These are phyloP conservation scores for Unio pictorum DNA, from an alignment of 2,888 invertebrate species.

Conservation along the genomic window DNA sequence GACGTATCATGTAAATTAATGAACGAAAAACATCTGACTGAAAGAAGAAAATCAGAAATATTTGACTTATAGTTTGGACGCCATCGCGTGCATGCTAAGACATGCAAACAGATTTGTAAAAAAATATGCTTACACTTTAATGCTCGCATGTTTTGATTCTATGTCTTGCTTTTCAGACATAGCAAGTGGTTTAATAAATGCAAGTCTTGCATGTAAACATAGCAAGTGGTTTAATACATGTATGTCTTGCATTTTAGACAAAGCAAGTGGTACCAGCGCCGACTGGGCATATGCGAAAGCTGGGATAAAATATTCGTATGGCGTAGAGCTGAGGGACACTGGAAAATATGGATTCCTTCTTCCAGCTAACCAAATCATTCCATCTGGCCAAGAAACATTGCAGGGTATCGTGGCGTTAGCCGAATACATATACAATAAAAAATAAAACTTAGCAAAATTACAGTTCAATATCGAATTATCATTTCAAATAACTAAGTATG, in stretches of 20 bases:
- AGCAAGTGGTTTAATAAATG: too few relatives aligned
- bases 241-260: conserved; percentile 68
- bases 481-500: too few relatives aligned
- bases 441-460: background rate
- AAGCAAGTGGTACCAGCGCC: conserved; percentile 74
- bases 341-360: conserved; percentile 84
- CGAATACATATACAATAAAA: background rate
- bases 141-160: too few relatives aligned
- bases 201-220: conserved; percentile 39
- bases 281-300: conserved; percentile 90
- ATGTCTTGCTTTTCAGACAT: too few relatives aligned
- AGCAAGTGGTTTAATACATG: conserved; percentile 27
- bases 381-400: conserved; percentile 84
- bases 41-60: too few relatives aligned
- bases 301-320: conserved; percentile 87
- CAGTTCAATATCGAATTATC: too few relatives aligned
- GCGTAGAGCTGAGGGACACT: conserved; percentile 87
- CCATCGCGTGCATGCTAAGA: too few relatives aligned
- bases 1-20: too few relatives aligned
- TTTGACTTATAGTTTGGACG: too few relatives aligned
- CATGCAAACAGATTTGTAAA: too few relatives aligned
- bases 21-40: too few relatives aligned
- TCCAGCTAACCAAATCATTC: conserved; percentile 82
- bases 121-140: too few relatives aligned
- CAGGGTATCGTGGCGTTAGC: conserved; percentile 81